Percentiles rank a stretch among this genome's conserved stretches.
These are phyloP conservation scores for Paguma larvata DNA, from an alignment of 2,797 vertebrate genomes.

Conservation along the genomic window DNA sequence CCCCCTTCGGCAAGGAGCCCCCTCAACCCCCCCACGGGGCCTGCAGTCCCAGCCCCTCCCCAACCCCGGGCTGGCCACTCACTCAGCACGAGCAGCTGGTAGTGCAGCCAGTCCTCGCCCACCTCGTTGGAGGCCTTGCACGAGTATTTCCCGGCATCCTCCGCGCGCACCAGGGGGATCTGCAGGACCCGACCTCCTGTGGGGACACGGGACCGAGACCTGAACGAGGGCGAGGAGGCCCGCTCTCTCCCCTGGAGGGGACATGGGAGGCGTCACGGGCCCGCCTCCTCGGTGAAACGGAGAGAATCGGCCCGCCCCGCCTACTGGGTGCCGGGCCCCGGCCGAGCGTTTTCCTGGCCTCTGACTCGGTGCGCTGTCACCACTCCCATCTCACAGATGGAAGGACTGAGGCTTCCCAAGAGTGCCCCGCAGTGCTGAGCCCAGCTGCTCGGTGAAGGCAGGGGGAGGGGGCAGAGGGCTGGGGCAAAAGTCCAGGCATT, in stretches of 20 bases:
- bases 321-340: too few relatives aligned
- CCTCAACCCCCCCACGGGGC: fast-evolving
- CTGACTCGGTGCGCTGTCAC: background rate
- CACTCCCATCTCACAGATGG: background rate
- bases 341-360: background rate
- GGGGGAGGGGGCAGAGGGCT: background rate
- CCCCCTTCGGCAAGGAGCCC: background rate
- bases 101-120: constrained; percentile 94
- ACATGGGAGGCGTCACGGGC: fast-evolving
- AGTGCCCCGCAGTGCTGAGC: background rate
- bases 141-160: constrained; percentile 92
- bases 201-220: background rate
- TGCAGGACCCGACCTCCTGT: constrained; percentile 95
- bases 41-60: background rate
- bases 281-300: too few relatives aligned
- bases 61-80: constrained; percentile 38
- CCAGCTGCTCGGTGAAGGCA: background rate
- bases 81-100: constrained; percentile 94
- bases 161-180: constrained; percentile 89
- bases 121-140: constrained; percentile 94
- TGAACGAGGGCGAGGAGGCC: background rate
- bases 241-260: background rate
- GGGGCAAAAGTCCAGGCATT: background rate
- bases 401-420: background rate
- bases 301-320: background rate